Evolutionary conservation across 2,113 vertebrate species (phyloP).

Genomic region (Oenanthe oenanthe): DNA sequence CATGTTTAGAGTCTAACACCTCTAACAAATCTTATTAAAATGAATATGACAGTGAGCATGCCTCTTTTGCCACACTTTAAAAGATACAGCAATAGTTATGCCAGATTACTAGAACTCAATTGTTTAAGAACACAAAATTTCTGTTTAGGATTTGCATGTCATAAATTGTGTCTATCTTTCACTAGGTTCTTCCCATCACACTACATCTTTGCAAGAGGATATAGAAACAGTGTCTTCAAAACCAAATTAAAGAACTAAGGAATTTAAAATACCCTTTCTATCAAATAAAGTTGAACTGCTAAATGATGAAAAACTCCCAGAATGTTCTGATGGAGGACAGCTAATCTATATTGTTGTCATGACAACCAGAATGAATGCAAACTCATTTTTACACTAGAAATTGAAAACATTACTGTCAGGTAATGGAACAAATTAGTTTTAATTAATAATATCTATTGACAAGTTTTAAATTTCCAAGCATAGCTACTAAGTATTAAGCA

Average conservation of each 20-base stretch:
- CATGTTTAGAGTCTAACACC: constrained; percentile 42
- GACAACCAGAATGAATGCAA: constrained; percentile 57
- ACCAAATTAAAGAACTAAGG: constrained; percentile 15
- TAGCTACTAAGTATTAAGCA: neutral
- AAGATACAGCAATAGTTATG: constrained; percentile 35
- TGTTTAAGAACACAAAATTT: constrained; percentile 24
- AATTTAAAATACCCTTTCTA: constrained; percentile 38
- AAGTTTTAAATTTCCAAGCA: neutral
- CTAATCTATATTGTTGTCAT: constrained; percentile 24
- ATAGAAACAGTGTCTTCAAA: constrained; percentile 12
- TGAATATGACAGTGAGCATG: neutral
- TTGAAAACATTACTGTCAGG: constrained; percentile 60
- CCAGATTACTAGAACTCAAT: constrained; percentile 18
- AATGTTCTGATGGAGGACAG: constrained; percentile 25
- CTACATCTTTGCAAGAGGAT: neutral
- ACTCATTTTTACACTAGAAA: constrained; percentile 60
- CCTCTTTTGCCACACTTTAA: constrained; percentile 45
- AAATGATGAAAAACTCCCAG: neutral
- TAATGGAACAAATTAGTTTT: constrained; percentile 51
- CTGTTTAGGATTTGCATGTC: neutral
- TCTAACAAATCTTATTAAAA: constrained; percentile 52
- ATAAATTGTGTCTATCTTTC: constrained; percentile 31
- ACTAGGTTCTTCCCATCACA: neutral
- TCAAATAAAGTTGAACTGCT: constrained; percentile 26
- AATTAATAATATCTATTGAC: constrained; percentile 37